Conservation (phyloP, 2,113 vertebrate genomes). For the Solea senegalensis region DNA sequence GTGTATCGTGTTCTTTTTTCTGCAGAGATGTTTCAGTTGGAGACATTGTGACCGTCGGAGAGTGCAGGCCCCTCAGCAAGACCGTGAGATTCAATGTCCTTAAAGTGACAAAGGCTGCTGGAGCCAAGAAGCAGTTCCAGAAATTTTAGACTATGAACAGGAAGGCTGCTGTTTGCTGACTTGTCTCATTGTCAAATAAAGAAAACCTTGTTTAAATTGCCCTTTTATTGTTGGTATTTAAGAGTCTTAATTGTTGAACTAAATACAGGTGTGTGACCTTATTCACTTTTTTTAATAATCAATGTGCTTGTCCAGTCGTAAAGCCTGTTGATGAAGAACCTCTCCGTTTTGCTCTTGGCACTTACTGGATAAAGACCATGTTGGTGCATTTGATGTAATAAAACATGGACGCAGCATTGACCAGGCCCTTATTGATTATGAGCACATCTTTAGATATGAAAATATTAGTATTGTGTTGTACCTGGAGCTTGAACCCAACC, state of each 20-base stretch:
- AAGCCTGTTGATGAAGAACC: too few species aligned
- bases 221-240: not conserved
- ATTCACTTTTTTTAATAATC: not conserved
- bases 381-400: too few species aligned
- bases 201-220: constrained; percentile 54
- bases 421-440: too few species aligned
- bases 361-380: too few species aligned
- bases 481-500: too few species aligned
- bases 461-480: too few species aligned
- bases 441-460: too few species aligned
- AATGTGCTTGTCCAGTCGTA: not conserved
- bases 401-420: too few species aligned
- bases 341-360: too few species aligned
- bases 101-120: constrained; percentile 94
- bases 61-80: constrained; percentile 95
- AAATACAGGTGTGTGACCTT: not conserved
- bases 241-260: not conserved
- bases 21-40: constrained; percentile 90
- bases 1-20: not conserved
- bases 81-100: constrained; percentile 95
- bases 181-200: constrained; percentile 70
- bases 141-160: constrained; percentile 81
- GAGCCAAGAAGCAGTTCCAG: constrained; percentile 95
- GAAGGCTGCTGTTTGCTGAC: constrained; percentile 22
- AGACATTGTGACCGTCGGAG: constrained; percentile 90